phyloP scores from a whole-genome alignment of 1,140 invertebrate genomes.

The Paracyclopina nana region DNA sequence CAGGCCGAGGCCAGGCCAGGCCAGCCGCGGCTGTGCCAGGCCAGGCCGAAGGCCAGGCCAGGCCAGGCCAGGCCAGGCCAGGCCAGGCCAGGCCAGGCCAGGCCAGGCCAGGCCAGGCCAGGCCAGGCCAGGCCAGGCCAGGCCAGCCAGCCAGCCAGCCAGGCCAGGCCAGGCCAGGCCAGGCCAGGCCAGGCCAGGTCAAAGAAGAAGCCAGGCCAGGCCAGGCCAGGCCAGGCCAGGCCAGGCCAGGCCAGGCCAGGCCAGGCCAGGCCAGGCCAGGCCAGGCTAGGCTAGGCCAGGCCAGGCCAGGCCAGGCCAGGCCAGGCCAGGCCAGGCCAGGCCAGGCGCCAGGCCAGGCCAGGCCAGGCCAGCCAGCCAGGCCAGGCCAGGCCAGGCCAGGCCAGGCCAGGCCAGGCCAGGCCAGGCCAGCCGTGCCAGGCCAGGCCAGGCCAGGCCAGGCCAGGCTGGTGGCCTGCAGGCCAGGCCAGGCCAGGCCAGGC shows the following conservation, averaged over 20 bases:
- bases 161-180: too few relatives aligned
- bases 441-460: conserved; percentile 19
- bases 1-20: conserved; percentile 19
- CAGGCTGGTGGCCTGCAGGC: conserved; percentile 18
- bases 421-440: too few relatives aligned
- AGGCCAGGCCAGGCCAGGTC: conserved; percentile 20
- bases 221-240: conserved; percentile 20
- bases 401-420: conserved; percentile 21
- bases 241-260: conserved; percentile 21
- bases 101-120: conserved; percentile 20
- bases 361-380: too few relatives aligned
- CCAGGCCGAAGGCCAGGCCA: conserved; percentile 21
- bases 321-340: conserved; percentile 18
- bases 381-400: conserved; percentile 21
- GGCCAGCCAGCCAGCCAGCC: conserved; percentile 19
- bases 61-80: conserved; percentile 21
- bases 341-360: too few relatives aligned
- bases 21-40: conserved; percentile 20
- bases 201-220: conserved; percentile 19
- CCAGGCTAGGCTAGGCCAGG: conserved; percentile 21
- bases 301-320: conserved; percentile 21
- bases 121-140: conserved; percentile 21
- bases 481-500: conserved; percentile 19
- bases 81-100: conserved; percentile 21
- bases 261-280: conserved; percentile 21